Conservation (phyloP, 2,113 vertebrate genomes). For the Meleagris gallopavo region DNA sequence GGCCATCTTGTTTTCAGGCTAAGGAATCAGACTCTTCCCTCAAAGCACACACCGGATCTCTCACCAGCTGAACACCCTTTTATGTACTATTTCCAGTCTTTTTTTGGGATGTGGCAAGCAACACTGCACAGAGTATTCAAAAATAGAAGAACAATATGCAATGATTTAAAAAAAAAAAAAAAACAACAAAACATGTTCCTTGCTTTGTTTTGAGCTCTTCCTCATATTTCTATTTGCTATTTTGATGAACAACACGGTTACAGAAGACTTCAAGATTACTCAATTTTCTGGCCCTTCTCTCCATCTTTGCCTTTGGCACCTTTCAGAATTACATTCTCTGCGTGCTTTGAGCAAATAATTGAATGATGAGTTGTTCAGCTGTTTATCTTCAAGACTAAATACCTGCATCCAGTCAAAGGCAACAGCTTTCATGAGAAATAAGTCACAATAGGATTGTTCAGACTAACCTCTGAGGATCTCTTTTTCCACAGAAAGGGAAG, state of each 20-base stretch:
- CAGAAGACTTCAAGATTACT: background rate
- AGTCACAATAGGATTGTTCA: background rate
- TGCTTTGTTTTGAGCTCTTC: background rate
- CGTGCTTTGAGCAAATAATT: constrained; percentile 11
- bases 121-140: background rate
- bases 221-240: background rate
- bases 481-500: background rate
- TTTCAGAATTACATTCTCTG: constrained; percentile 9
- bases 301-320: constrained; percentile 19
- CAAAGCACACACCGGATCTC: rapidly evolving
- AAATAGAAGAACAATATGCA: background rate
- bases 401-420: background rate
- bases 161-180: background rate
- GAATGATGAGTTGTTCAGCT: background rate
- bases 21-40: background rate
- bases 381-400: background rate
- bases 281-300: background rate
- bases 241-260: background rate
- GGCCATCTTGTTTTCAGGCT: background rate
- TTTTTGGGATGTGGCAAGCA: background rate
- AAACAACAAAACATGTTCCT: background rate
- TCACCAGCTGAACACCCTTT: background rate
- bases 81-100: background rate
- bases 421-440: background rate
- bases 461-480: background rate